These are phyloP conservation scores for Gadus chalcogrammus DNA, from an alignment of 2,113 vertebrate genomes.

Conservation along the genomic window DNA sequence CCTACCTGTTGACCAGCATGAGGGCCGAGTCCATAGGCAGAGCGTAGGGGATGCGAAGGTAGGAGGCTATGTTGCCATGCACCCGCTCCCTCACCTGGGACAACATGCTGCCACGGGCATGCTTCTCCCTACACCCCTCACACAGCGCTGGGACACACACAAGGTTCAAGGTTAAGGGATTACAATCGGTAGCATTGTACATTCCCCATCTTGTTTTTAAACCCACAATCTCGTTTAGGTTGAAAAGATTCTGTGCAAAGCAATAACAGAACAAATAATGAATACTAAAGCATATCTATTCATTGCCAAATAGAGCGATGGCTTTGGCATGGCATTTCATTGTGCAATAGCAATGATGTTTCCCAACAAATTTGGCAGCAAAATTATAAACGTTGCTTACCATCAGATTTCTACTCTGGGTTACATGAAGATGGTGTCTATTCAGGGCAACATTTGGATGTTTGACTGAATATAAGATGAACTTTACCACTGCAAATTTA, in stretches of 20 bases:
- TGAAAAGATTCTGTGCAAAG: neutral
- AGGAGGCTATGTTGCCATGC: slow-evolving; percentile 68
- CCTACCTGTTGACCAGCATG: slow-evolving; percentile 68
- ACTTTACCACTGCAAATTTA: neutral
- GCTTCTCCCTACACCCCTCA: slow-evolving; percentile 57
- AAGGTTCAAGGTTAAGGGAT: neutral
- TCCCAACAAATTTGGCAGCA: no score
- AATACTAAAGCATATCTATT: no score
- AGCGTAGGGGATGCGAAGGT: slow-evolving; percentile 66
- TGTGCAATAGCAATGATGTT: no score
- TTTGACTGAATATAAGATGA: neutral
- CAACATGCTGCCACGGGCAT: slow-evolving; percentile 47
- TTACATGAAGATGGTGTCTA: no score
- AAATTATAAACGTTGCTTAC: no score
- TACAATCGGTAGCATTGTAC: neutral
- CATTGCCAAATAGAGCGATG: no score
- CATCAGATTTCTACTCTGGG: no score
- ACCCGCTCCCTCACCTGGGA: slow-evolving; percentile 59
- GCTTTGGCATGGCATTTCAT: no score
- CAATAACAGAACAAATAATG: no score
- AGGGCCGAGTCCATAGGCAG: slow-evolving; percentile 72
- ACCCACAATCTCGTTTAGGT: no score
- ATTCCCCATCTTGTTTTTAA: neutral
- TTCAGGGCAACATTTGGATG: no score
- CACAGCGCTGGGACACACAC: slow-evolving; percentile 63